phyloP scores from a whole-genome alignment of 2,113 vertebrate genomes.

The Alligator mississippiensis region DNA sequence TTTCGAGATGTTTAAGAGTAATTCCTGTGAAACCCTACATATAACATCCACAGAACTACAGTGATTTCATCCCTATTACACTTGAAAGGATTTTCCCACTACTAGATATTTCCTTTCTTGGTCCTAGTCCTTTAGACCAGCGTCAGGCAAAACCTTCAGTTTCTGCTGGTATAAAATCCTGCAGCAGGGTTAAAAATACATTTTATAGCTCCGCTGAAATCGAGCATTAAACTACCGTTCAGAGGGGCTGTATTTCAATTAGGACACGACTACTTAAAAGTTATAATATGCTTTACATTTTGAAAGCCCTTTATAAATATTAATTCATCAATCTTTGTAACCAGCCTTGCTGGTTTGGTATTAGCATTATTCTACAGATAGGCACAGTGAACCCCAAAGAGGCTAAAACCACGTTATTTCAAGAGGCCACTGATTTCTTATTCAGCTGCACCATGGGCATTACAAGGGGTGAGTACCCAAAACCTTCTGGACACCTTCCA shows the following conservation, averaged over 20 bases:
- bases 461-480: not conserved
- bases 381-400: not conserved
- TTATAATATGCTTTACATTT: not conserved
- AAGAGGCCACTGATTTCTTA: not conserved
- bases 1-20: not conserved
- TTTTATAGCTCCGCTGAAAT: not conserved
- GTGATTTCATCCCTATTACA: not conserved
- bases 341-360: not conserved
- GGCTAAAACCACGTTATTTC: not conserved
- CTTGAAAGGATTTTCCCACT: fast-evolving
- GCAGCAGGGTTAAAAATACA: not conserved
- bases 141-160: not conserved
- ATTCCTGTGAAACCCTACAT: not conserved
- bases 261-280: not conserved
- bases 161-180: not conserved
- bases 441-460: not conserved
- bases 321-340: not conserved
- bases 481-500: not conserved
- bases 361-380: not conserved
- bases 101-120: not conserved
- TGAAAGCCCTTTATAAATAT: not conserved
- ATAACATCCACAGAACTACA: not conserved
- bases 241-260: not conserved
- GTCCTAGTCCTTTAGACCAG: not conserved
- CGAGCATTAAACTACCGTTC: not conserved